These are phyloP conservation scores for Cecropterus lyciades DNA, from an alignment of 1,140 invertebrate species.

Conservation along the genomic window DNA sequence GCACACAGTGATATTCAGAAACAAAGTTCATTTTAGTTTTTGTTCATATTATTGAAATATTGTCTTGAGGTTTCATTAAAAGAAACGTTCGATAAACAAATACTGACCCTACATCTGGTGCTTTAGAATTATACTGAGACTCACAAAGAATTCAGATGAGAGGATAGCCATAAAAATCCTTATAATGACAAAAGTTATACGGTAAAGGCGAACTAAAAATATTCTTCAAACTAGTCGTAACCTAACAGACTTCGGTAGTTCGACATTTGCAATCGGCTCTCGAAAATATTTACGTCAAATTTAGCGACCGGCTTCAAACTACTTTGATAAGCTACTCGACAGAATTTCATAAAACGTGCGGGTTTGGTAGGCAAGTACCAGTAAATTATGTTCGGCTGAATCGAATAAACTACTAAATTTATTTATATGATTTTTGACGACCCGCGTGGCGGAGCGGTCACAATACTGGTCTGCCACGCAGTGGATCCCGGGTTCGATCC, in stretches of 20 bases:
- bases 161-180: conserved; percentile 20
- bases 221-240: conserved; percentile 4
- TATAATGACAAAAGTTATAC: conserved; percentile 22
- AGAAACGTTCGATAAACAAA: conserved; percentile 22
- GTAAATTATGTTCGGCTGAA: too few species aligned
- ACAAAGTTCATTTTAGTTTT: too few species aligned
- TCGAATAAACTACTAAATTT: too few species aligned
- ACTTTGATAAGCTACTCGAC: not conserved
- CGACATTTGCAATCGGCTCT: conserved; percentile 2
- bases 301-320: not conserved
- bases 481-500: too few species aligned
- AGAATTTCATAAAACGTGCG: not conserved
- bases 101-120: conserved; percentile 27
- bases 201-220: not conserved
- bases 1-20: too few species aligned
- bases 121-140: conserved; percentile 20
- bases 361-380: not conserved
- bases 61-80: not conserved
- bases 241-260: not conserved
- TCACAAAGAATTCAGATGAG: conserved; percentile 19
- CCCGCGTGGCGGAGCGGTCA: too few species aligned
- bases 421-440: too few species aligned
- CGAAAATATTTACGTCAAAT: conserved; percentile 1
- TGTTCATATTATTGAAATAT: not conserved
- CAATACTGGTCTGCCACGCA: too few species aligned